Base-by-base conservation (phyloP, 1,140 invertebrate genomes). In the Drosophila murphyi region DNA sequence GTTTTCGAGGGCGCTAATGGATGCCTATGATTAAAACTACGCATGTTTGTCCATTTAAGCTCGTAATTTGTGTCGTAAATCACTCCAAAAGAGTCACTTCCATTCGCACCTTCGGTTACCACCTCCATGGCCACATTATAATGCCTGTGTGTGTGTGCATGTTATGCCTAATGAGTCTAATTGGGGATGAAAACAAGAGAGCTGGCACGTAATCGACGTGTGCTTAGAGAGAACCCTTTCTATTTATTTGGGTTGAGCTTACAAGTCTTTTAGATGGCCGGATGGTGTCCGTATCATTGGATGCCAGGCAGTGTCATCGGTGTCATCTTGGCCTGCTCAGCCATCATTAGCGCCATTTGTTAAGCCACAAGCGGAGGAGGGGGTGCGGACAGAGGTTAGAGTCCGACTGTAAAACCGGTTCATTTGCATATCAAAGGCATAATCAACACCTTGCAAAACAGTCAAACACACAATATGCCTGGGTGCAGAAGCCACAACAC, bases 361-460 rank as follows among this genome's bases (percentile, higher is more conserved):
- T 61, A n/a, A 48, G 29, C 55, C 20, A 34, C 12, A 5, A 54
- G 4, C 34, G 34, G 45, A 52, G 28, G 63, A 43, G 45, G 43
- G 37, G 12, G 34, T 37, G 52, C 43, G 4, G 4, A 52, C 20
- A 20, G 20, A 20, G 20, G 61, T 12, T 45, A n/a, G 59, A 31
- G 68, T 60, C 35, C 41, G 28, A 39, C 48, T 54, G 67, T 83
- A 72, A 80, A 88, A 88, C 83, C 80, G 64, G 83, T 88, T 88
- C 85, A 89, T 89, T 89, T 89, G 85, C 85, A 89, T 89, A 89
- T 89, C 85, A 89, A 89, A 89, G 81, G 85, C 85, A 85, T 89
- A 89, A 89, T 89, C 85, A 89, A 81, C 85, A 89, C 85, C 80
- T 89, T 89, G 59, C 76, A 71, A 68, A 85, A 85, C 72, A 62